A percentile compares a stretch with the other conserved stretches of the same genome.
Conservation (phyloP, 1,140 invertebrate genomes). For the Trachymyrmex septentrionalis region DNA sequence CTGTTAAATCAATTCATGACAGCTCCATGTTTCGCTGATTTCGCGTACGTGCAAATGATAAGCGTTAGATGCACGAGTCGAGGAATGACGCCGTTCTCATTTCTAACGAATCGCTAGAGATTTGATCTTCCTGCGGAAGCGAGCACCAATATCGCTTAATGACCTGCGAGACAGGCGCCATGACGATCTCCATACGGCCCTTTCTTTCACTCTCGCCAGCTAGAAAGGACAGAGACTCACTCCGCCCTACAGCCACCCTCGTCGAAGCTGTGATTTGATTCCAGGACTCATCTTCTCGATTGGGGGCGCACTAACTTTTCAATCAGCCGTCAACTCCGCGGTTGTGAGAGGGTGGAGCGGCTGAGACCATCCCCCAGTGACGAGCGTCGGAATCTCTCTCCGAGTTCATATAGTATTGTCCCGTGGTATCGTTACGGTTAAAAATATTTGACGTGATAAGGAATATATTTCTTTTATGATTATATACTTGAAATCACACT, state of each 20-base stretch:
- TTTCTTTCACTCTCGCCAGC: constrained; percentile 53
- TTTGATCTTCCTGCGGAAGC: constrained; percentile 56
- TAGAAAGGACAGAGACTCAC: not conserved
- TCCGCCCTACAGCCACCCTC: constrained; percentile 59
- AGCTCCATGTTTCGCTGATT: not conserved
- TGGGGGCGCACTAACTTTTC: constrained; percentile 84
- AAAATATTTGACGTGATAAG: constrained; percentile 4
- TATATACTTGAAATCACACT: not conserved
- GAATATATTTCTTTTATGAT: not conserved
- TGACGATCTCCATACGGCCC: constrained; percentile 72
- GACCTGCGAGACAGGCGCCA: constrained; percentile 80
- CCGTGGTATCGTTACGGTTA: not conserved
- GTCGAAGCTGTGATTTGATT: constrained; percentile 81
- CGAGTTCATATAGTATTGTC: not conserved
- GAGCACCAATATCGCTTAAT: constrained; percentile 78
- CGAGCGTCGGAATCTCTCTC: constrained; percentile 42
- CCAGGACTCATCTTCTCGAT: constrained; percentile 81
- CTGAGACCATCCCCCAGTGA: constrained; percentile 47
- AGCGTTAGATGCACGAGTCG: not conserved
- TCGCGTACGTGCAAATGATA: constrained; percentile 2
- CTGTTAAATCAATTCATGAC: constrained; percentile 7
- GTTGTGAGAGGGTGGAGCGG: constrained; percentile 62
- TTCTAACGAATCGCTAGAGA: constrained; percentile 58
- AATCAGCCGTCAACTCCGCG: constrained; percentile 80
- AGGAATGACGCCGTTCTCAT: constrained; percentile 54